Base-by-base conservation (phyloP, 2,113 vertebrate species). In the Jacana jacana region DNA sequence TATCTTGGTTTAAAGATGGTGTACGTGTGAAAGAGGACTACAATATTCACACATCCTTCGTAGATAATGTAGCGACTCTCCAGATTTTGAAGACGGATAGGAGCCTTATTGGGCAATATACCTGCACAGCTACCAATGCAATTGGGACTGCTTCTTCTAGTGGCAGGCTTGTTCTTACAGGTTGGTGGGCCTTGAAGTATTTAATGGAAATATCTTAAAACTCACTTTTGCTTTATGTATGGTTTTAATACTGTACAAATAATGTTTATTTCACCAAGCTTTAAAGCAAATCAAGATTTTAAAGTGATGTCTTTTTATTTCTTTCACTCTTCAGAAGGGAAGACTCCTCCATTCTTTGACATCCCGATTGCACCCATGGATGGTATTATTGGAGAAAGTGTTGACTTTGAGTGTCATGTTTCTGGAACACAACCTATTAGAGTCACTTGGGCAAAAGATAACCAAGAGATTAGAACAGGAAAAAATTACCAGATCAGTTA, bases 401-500 rank as follows among this genome's bases (percentile, higher is more conserved):
- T 99, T 17, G 98, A 99, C 93, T 98, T 99, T 92, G 99, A 99
- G 91, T 99, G 99, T 95, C 99, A 99, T 2, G 88, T 99, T 97
- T 99, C 98, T 11, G 99, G 99, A 93, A 99, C 99, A n/a, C 97
- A 98, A 69, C 99, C 99, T 20, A 99, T 99, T 69, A 99, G 98
- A 95, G 98, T 99, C 69, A 98, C 97, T 88, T 99, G 99, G 99
- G 98, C 99, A 91, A 99, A 99, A 98, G 99, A 99, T 96, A 98
- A 98, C 86, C 98, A 99, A 97, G 99, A 99, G 89, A 99, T 99
- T 83, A 98, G 99, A 88, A 98, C 98, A 87, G 99, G 99, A 10
- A 98, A 98, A 51, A 99, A 99, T 92, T 99, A 99, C 96, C 99
- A 99, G 97, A 98, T 99, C 80, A 98, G 98, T 79, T 99, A 97